Percentiles rank a stretch among this genome's conserved stretches.
These are phyloP conservation scores for Ianthella basta DNA, from an alignment of 37 sponge, comb jelly and placozoan species.

Conservation along the genomic window DNA sequence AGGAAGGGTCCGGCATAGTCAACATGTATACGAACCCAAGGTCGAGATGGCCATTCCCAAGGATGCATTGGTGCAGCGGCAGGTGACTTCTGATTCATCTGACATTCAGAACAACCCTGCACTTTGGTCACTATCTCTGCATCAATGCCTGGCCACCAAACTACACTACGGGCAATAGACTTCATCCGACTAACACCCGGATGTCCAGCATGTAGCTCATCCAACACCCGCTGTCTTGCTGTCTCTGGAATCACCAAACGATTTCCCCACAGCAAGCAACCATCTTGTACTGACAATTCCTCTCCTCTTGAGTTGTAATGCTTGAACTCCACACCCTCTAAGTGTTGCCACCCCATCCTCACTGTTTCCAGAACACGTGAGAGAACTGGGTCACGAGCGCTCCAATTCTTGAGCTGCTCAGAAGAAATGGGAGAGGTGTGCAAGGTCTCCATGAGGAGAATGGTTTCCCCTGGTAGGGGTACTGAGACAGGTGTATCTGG, in stretches of 20 bases:
- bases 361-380: too few relatives aligned
- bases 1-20: constrained; percentile 26
- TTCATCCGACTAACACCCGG: constrained; percentile 6
- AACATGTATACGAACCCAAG: constrained; percentile 6
- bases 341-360: too few relatives aligned
- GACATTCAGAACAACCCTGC: background rate
- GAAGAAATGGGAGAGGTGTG: background rate
- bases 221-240: background rate
- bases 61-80: constrained; percentile 1
- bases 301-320: background rate
- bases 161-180: background rate
- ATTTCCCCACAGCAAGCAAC: background rate
- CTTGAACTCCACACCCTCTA: background rate
- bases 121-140: background rate
- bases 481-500: too few relatives aligned
- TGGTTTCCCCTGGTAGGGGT: background rate
- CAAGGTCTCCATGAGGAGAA: background rate
- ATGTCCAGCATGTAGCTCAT: constrained; percentile 14
- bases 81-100: background rate
- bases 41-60: constrained; percentile 33
- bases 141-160: constrained; percentile 23
- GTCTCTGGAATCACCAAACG: constrained; percentile 14
- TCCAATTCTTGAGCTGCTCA: background rate
- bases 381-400: background rate
- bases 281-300: background rate